Base-by-base conservation (phyloP, 2,113 vertebrate genomes). In the Telmatochromis bifrenatus region DNA sequence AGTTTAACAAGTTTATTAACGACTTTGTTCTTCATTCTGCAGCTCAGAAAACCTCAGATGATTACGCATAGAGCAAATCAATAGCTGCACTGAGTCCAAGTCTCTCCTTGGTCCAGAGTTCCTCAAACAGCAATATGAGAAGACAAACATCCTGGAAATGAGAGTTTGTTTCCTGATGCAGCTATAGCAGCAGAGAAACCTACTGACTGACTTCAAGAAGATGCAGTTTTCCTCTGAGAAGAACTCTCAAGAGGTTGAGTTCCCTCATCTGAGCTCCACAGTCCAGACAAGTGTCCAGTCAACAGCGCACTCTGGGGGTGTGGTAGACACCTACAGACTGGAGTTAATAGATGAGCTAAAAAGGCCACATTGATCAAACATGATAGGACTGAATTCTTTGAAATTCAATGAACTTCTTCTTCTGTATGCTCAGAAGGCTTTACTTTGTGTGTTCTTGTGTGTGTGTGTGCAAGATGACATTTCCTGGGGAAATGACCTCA, bases 11-110 rank as follows among this genome's bases (percentile, higher is more conserved):
- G 60, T 68, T 75, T 45, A 87, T 47, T 88, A 65, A 91, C 7
- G 14, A 39, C 13, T 23, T 23, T 26, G 2, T 62, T 89, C 47
- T 56, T 88, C 7, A 56, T 83, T 39, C 51, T 86, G 68, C 82
- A 94, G 88, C 47, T 91, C 58, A 94, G 88, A 90, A 94, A 93
- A 45, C 90, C 92, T 84, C 88, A 91, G 81, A 90, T 95, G 88
- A 93, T 84, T 91, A 85, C 82, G 83, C 83, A 94, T 88, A 94
- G 94, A 95, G 89, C 51, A 83, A 28, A 95, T 94, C 91, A 94
- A 94, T 93, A 94, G 90, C 91, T 94, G 91, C 91, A 92, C 86
- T 33, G 82, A 94, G 85, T 89, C 93, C 86, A 93, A 93, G 93
- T 86, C 85, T 92, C 92, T 94, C 56, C 89, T 93, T 84, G 82